Evolutionary conservation across 2,797 vertebrate species (phyloP).

Genomic region (Channa striata): DNA sequence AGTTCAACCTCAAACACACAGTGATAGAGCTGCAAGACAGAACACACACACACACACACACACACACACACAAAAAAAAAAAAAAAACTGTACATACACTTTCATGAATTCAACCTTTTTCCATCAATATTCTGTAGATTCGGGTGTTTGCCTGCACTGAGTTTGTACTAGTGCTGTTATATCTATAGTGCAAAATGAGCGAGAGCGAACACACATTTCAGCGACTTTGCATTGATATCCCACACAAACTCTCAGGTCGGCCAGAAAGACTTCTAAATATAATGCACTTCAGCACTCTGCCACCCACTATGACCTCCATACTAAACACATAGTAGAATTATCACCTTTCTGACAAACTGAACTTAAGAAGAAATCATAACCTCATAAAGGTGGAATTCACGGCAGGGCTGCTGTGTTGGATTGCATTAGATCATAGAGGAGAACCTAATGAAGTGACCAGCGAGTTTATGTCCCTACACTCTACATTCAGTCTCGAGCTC

Average conservation of each 20-base stretch:
- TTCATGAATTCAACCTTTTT: background rate
- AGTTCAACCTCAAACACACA: constrained; percentile 35
- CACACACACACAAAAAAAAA: background rate
- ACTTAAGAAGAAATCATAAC: too few relatives aligned
- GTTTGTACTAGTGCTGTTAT: background rate
- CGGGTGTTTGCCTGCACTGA: background rate
- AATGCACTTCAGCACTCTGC: too few relatives aligned
- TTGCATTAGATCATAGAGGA: too few relatives aligned
- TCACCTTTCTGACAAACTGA: too few relatives aligned
- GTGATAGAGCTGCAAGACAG: constrained; percentile 5
- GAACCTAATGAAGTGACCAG: too few relatives aligned
- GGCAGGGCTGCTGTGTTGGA: too few relatives aligned
- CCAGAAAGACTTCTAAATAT: too few relatives aligned
- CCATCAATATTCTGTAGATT: background rate
- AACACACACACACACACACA: background rate
- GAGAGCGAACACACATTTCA: background rate
- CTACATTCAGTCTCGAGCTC: too few relatives aligned
- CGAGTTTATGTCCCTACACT: too few relatives aligned
- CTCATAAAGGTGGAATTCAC: too few relatives aligned
- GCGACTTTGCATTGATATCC: background rate
- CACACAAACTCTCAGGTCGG: background rate
- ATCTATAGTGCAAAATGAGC: background rate
- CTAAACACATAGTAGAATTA: too few relatives aligned
- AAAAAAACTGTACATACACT: background rate
- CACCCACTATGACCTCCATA: too few relatives aligned